phyloP scores from a whole-genome alignment of 2,797 vertebrate species.

The Neosalanx taihuensis region DNA sequence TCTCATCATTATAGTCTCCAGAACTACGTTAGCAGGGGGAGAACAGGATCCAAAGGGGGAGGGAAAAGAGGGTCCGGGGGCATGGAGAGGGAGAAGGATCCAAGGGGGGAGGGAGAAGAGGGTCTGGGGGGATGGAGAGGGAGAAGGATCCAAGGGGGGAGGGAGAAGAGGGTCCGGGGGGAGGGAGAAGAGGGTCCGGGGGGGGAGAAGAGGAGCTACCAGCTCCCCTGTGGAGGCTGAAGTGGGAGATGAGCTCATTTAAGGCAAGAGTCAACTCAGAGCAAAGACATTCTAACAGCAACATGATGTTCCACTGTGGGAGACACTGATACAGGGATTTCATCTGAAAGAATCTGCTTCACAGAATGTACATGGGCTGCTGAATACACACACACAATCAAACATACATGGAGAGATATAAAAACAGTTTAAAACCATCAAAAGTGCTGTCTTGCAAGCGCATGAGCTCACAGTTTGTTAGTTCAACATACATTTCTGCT shows the following conservation, averaged over 20 bases:
- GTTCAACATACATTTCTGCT: conserved; percentile 13
- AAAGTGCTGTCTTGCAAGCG: conserved; percentile 62
- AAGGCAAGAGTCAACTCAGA: conserved; percentile 46
- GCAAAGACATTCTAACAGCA: neutral
- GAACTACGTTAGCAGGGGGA: conserved; percentile 52
- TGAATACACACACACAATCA: neutral
- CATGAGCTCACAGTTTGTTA: conserved; percentile 20
- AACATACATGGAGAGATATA: neutral
- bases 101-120: too few species aligned
- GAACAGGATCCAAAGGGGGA: neutral
- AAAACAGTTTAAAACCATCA: conserved; percentile 19
- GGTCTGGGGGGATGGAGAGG: too few species aligned
- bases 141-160: neutral
- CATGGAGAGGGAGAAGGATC: conserved; percentile 13
- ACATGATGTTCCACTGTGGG: neutral
- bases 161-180: conserved; percentile 7
- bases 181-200: neutral
- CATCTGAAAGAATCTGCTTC: neutral
- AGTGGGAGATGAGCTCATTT: conserved; percentile 14
- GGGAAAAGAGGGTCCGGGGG: conserved; percentile 17
- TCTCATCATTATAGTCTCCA: conserved; percentile 39
- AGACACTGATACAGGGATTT: neutral
- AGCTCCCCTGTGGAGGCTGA: neutral
- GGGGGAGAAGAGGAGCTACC: neutral
- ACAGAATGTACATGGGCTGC: neutral